These are phyloP conservation scores for Calidris pugnax DNA, from an alignment of 2,113 vertebrate genomes.

Conservation along the genomic window DNA sequence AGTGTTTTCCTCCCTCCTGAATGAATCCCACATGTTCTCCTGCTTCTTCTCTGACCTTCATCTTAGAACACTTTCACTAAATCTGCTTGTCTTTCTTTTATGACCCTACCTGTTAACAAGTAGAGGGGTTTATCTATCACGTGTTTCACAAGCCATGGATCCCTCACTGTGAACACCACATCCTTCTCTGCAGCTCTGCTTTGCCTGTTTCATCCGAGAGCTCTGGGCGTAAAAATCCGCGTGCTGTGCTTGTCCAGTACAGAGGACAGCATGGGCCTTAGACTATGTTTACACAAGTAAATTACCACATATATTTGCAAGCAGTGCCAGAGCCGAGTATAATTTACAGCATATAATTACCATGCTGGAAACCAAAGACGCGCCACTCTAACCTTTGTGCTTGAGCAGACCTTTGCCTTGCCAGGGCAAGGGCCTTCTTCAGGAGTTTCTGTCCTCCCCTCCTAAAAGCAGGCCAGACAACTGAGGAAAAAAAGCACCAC, in stretches of 20 bases:
- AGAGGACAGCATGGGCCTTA: neutral
- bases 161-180: accelerated
- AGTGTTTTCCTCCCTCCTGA: neutral
- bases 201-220: neutral
- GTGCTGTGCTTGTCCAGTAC: neutral
- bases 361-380: neutral
- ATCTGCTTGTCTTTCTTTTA: neutral
- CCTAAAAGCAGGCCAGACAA: neutral
- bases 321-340: neutral
- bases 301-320: neutral
- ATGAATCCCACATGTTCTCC: neutral
- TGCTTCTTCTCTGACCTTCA: neutral
- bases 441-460: neutral
- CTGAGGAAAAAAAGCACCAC: neutral
- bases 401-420: neutral
- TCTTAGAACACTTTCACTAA: neutral
- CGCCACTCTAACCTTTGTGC: neutral
- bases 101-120: neutral
- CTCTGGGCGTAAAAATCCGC: neutral
- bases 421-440: neutral
- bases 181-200: neutral
- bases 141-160: neutral
- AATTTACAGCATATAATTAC: neutral
- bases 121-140: neutral
- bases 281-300: neutral